Conservation (phyloP, 2,113 vertebrate species). For the Cepphus grylle region DNA sequence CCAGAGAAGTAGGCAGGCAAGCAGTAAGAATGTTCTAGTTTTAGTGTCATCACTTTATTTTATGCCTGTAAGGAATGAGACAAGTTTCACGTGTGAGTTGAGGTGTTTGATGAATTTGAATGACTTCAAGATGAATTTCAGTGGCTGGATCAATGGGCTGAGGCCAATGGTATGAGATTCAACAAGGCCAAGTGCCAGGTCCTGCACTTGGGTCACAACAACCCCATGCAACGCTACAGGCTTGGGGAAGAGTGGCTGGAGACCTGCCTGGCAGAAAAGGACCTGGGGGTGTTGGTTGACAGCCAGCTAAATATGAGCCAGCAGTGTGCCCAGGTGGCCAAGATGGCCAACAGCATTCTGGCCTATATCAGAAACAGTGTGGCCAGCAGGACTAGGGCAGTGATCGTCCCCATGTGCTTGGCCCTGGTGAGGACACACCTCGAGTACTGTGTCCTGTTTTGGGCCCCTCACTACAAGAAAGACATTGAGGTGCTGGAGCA, state of each 20-base stretch:
- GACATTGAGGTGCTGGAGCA: no score
- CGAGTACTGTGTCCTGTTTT: not conserved
- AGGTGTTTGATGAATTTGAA: not conserved
- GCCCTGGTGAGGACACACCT: not conserved
- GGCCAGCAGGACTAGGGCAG: not conserved
- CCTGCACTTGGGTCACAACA: not conserved
- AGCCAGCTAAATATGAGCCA: no score
- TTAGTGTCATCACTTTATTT: not conserved
- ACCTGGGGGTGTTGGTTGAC: not conserved
- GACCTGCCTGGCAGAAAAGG: not conserved
- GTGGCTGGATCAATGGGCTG: not conserved
- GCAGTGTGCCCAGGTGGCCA: not conserved
- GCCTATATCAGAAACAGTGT: not conserved
- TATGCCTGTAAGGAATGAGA: not conserved
- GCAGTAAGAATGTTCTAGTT: not conserved
- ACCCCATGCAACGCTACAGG: rapidly evolving
- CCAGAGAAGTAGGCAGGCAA: not conserved
- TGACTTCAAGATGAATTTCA: not conserved
- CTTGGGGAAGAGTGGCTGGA: not conserved
- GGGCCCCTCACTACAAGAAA: not conserved
- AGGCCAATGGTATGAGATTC: not conserved
- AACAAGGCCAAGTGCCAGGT: not conserved
- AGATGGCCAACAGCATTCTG: not conserved
- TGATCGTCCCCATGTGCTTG: not conserved
- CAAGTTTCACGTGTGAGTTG: not conserved